Evolutionary conservation across 2,888 invertebrate genomes (phyloP).

Genomic region (Leptinotarsa peninsularis): DNA sequence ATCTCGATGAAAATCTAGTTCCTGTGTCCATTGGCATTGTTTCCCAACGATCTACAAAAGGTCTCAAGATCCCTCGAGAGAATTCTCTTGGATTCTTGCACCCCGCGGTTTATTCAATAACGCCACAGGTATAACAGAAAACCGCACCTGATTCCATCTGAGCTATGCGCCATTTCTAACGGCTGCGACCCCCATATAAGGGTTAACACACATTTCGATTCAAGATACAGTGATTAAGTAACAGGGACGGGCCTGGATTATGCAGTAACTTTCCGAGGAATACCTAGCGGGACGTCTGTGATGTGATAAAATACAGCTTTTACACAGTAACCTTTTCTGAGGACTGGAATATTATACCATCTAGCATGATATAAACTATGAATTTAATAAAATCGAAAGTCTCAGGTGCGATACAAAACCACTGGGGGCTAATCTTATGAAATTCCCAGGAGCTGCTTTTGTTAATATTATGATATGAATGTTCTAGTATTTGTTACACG

Average conservation of each 20-base stretch:
- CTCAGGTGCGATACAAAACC: too few relatives aligned
- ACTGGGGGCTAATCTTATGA: too few relatives aligned
- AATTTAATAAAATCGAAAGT: too few relatives aligned
- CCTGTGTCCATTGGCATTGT: constrained; percentile 13
- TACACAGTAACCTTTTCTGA: not conserved
- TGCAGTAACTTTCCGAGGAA: not conserved
- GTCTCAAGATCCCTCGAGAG: constrained; percentile 25
- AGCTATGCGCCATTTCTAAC: constrained; percentile 21
- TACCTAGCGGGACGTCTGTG: not conserved
- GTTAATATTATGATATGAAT: too few relatives aligned
- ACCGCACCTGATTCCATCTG: constrained; percentile 24
- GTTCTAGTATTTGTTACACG: too few relatives aligned
- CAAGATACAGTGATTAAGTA: not conserved
- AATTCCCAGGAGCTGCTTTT: too few relatives aligned
- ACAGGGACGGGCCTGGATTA: constrained; percentile 2
- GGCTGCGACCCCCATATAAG: constrained; percentile 22
- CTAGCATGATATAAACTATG: too few relatives aligned
- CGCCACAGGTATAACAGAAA: constrained; percentile 30
- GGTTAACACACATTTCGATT: constrained; percentile 20
- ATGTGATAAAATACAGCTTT: too few relatives aligned
- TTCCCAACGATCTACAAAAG: constrained; percentile 10
- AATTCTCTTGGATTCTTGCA: not conserved
- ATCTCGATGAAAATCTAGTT: constrained; percentile 16
- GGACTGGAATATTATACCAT: too few relatives aligned
- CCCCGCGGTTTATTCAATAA: constrained; percentile 15